phyloP scores from a whole-genome alignment of 2,888 invertebrate genomes.

The Saturnia pavonia region DNA sequence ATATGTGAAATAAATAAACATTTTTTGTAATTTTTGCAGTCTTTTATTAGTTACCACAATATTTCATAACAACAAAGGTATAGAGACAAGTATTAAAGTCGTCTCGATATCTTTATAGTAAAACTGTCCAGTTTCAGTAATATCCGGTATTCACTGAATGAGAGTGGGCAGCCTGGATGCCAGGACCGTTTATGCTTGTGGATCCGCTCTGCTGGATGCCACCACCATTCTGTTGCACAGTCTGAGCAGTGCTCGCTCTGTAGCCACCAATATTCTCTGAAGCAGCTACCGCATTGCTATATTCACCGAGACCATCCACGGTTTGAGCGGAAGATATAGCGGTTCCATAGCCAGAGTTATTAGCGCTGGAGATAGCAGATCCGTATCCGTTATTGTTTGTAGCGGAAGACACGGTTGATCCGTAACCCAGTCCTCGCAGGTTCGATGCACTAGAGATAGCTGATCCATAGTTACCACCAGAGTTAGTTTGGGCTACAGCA shows the following conservation, averaged over 20 bases:
- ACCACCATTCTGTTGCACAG: constrained; percentile 51
- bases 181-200: constrained; percentile 59
- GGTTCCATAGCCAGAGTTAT: constrained; percentile 41
- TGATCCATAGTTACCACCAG: constrained; percentile 47
- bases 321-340: constrained; percentile 54
- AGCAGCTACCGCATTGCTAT: constrained; percentile 53
- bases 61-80: constrained; percentile 44
- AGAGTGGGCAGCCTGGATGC: constrained; percentile 60
- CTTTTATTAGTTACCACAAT: constrained; percentile 45
- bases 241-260: constrained; percentile 57
- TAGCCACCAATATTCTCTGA: constrained; percentile 52
- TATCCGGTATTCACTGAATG: constrained; percentile 61
- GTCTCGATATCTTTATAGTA: constrained; percentile 52
- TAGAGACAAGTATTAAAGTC: constrained; percentile 63
- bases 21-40: constrained; percentile 29
- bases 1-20: constrained; percentile 14
- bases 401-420: constrained; percentile 44
- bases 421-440: constrained; percentile 40
- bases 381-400: constrained; percentile 35
- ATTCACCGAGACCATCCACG: constrained; percentile 40
- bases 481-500: constrained; percentile 51
- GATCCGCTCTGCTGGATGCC: constrained; percentile 56
- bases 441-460: constrained; percentile 53
- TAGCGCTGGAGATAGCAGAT: constrained; percentile 26
- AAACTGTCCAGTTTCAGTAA: constrained; percentile 42